Conservation (phyloP, 2,888 invertebrate genomes). For the Octodonta nipae region DNA sequence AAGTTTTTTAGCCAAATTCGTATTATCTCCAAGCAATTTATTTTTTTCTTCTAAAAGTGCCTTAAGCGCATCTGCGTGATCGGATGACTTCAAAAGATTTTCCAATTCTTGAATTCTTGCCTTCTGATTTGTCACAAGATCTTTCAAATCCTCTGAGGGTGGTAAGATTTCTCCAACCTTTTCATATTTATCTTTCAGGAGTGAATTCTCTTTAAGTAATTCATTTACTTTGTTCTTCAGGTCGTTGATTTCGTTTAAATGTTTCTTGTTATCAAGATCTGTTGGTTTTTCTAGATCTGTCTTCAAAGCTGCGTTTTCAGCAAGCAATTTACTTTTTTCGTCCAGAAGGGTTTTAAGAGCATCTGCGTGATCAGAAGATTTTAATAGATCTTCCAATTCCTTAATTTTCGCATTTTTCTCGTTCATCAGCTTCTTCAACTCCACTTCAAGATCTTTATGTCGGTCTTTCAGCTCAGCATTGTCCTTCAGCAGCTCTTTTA, state of each 20-base stretch:
- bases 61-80: background rate
- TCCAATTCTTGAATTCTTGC: too few species aligned
- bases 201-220: slow-evolving; percentile 14
- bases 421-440: slow-evolving; percentile 16
- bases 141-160: slow-evolving; percentile 13
- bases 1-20: slow-evolving; percentile 13
- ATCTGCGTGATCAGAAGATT: too few species aligned
- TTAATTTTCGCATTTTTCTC: slow-evolving; percentile 16
- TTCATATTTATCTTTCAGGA: slow-evolving; percentile 9
- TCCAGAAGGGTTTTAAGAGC: slow-evolving; percentile 10
- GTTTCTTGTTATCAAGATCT: slow-evolving; percentile 10
- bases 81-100: slow-evolving; percentile 7
- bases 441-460: slow-evolving; percentile 15
- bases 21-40: slow-evolving; percentile 10
- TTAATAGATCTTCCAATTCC: slow-evolving; percentile 10
- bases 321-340: slow-evolving; percentile 6
- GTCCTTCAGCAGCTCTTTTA: too few species aligned
- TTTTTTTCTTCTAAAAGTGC: too few species aligned
- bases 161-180: background rate
- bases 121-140: too few species aligned
- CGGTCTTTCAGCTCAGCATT: slow-evolving; percentile 1
- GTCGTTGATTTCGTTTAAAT: slow-evolving; percentile 10
- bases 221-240: slow-evolving; percentile 13
- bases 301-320: slow-evolving; percentile 6
- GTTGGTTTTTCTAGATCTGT: slow-evolving; percentile 5